These are phyloP conservation scores for Achlya flavicornis DNA, from an alignment of 2,888 invertebrate genomes.

Conservation along the genomic window DNA sequence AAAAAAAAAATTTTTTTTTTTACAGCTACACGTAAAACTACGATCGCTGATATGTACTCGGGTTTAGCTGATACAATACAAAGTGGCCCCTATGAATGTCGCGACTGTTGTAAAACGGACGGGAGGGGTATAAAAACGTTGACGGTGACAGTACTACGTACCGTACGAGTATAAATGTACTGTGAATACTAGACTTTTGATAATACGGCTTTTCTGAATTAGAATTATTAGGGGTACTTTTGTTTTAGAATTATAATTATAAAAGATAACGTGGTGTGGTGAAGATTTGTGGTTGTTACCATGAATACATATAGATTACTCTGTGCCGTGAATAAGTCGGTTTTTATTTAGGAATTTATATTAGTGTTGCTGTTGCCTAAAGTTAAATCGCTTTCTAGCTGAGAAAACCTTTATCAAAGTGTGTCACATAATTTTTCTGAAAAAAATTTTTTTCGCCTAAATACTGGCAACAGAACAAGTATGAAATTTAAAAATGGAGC, in stretches of 20 bases:
- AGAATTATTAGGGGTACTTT: background rate
- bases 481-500: background rate
- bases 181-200: background rate
- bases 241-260: too few species aligned
- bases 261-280: too few species aligned
- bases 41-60: background rate
- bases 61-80: background rate
- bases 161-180: background rate
- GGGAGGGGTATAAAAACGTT: background rate
- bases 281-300: too few species aligned
- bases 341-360: too few species aligned
- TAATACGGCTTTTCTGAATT: background rate
- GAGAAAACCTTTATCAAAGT: too few species aligned
- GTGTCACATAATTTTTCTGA: too few species aligned
- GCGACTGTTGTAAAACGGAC: conserved; percentile 8
- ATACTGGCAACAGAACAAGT: background rate
- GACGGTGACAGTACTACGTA: background rate
- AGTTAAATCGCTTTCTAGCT: too few species aligned
- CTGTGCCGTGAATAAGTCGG: too few species aligned
- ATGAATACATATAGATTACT: too few species aligned
- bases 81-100: background rate
- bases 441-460: background rate
- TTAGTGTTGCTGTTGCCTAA: too few species aligned
- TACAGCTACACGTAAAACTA: background rate
- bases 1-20: background rate